Evolutionary conservation across 2,797 vertebrate genomes (phyloP).

Genomic region (Hoplostethus mediterraneus): DNA sequence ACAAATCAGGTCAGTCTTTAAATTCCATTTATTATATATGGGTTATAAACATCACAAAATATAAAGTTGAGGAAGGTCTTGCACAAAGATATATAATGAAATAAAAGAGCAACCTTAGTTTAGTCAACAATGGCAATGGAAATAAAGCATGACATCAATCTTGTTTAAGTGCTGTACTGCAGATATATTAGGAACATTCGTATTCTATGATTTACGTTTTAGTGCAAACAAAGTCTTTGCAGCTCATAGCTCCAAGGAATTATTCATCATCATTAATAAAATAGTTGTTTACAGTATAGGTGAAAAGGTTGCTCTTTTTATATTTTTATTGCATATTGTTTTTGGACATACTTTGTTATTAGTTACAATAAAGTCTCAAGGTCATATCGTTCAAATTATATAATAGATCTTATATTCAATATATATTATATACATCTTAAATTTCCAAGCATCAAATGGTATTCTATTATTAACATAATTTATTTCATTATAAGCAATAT

Average conservation of each 20-base stretch:
- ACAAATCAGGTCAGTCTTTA: slow-evolving; percentile 60
- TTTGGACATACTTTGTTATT: slow-evolving; percentile 67
- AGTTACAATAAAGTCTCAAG: slow-evolving; percentile 73
- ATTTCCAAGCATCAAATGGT: slow-evolving; percentile 78
- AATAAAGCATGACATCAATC: slow-evolving; percentile 65
- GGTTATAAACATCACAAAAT: slow-evolving; percentile 87
- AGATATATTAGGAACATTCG: slow-evolving; percentile 69
- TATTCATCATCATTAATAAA: slow-evolving; percentile 71
- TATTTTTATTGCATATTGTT: slow-evolving; percentile 80
- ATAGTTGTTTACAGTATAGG: slow-evolving; percentile 68
- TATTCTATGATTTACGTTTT: slow-evolving; percentile 62
- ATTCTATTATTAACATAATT: slow-evolving; percentile 67
- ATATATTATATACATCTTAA: slow-evolving; percentile 75
- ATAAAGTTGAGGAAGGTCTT: slow-evolving; percentile 79
- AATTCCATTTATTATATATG: slow-evolving; percentile 84
- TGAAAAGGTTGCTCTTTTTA: slow-evolving; percentile 78
- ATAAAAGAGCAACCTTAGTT: slow-evolving; percentile 82
- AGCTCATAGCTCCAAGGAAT: slow-evolving; percentile 64
- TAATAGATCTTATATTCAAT: slow-evolving; percentile 61
- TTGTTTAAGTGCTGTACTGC: slow-evolving; percentile 66
- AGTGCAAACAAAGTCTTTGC: slow-evolving; percentile 78
- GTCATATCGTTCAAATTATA: slow-evolving; percentile 65
- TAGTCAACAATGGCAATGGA: slow-evolving; percentile 66
- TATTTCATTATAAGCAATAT: slow-evolving; percentile 73
- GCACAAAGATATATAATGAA: slow-evolving; percentile 77